These are phyloP conservation scores for Galago senegalensis DNA, from an alignment of 2,797 vertebrate species.

Conservation along the genomic window DNA sequence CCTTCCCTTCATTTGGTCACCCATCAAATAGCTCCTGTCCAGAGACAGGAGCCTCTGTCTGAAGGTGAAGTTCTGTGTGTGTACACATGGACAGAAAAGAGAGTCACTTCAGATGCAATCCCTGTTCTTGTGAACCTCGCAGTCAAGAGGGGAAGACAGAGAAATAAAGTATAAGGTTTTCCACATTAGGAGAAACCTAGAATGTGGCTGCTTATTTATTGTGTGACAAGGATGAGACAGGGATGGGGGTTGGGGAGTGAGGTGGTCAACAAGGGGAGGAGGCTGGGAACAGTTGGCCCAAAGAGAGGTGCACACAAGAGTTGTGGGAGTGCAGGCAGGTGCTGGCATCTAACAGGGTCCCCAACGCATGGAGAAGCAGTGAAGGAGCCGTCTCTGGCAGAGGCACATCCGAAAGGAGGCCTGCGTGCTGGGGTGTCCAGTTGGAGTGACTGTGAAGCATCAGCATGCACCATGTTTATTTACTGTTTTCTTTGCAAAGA, in stretches of 20 bases:
- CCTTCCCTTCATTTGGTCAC: background rate
- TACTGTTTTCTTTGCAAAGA: background rate
- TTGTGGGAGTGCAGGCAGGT: background rate
- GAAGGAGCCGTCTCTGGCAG: background rate
- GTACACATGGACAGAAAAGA: background rate
- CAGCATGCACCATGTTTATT: background rate
- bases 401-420: background rate
- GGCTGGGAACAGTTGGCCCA: background rate
- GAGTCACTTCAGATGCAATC: background rate
- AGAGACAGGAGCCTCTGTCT: background rate
- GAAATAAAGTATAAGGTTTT: background rate
- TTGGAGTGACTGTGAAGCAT: background rate
- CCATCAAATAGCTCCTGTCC: background rate
- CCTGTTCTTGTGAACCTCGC: background rate
- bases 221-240: rapidly evolving
- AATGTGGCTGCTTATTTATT: background rate
- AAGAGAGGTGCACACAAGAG: background rate
- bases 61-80: background rate
- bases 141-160: background rate
- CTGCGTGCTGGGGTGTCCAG: too few species aligned
- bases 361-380: background rate
- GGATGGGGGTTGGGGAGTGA: too few species aligned
- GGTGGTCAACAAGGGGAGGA: too few species aligned
- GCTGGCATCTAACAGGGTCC: background rate
- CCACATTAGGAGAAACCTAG: background rate